These are phyloP conservation scores for Numenius phaeopus DNA, from an alignment of 2,797 vertebrate species.

Conservation along the genomic window DNA sequence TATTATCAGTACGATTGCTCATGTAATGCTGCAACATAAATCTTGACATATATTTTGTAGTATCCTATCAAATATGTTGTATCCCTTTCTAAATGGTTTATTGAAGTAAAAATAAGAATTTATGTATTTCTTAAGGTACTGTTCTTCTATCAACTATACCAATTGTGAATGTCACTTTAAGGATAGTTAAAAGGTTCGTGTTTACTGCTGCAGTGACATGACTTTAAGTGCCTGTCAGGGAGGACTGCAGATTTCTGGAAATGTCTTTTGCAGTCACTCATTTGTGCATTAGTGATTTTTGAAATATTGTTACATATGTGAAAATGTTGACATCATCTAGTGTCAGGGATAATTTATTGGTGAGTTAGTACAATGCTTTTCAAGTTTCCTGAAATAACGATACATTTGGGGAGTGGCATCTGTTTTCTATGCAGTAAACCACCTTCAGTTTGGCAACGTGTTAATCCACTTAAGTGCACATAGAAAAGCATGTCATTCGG, in stretches of 20 bases:
- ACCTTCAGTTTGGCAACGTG: neutral
- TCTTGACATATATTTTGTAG: neutral
- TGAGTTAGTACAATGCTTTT: neutral
- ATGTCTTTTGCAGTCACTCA: neutral
- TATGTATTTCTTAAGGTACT: neutral
- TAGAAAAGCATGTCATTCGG: neutral
- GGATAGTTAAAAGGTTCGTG: neutral
- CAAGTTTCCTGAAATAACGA: neutral
- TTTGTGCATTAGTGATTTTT: neutral
- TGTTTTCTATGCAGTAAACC: neutral
- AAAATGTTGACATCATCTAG: neutral
- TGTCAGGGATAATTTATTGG: neutral
- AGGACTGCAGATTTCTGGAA: neutral
- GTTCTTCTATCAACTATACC: rapidly evolving
- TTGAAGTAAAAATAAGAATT: neutral
- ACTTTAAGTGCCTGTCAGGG: neutral
- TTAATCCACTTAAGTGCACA: neutral
- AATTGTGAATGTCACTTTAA: neutral
- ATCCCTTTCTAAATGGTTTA: neutral
- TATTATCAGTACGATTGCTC: neutral
- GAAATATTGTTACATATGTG: rapidly evolving
- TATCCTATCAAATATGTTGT: neutral
- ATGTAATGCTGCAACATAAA: neutral
- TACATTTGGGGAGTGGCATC: neutral
- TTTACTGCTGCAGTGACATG: neutral